Evolutionary conservation across 2,888 invertebrate genomes (phyloP), one percentile per base, ranked within the genome.

Genomic region (Gymnosoma rotundatum): DNA sequence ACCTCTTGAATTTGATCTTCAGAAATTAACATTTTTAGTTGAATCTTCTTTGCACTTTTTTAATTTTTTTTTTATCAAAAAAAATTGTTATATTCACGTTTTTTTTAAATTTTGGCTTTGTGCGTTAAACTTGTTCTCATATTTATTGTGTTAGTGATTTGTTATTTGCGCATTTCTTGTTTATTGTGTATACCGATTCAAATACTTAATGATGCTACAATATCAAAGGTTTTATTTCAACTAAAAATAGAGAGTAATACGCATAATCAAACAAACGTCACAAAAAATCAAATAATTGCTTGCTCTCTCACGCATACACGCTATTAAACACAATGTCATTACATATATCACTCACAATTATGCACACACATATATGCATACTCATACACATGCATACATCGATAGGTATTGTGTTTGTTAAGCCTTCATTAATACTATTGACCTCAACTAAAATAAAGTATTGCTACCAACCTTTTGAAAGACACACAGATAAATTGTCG

Each of bases 1-100:
- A 92, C 92, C 92, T 92, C 92, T 85, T 91, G 90, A 86, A 91
- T 89, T 89, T 91, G 91, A 89, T 91, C 91, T 83, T 92, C 92
- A 6, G 91, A 90, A 69, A 92, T 88, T 69, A 92, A 87, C 92
- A 92, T 92, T 85, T 18, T 73, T 14, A 63, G 32, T 45, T 32
- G 1, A 48, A 36, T 20, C 8, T 14, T 18, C 25, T 56, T 56
- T 72, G 1, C 16, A 21, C 9, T 14, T 6, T 45, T 45, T n/a
- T 32, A 48, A 20, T 74, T 54, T 48, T 12, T 18, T 38, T 14
- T 45, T 54, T 52, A 38, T 2, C 16, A 12, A 1, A 2, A 45
- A 12, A 7, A 14, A 2, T 16, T 48, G 25, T 25, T 1, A 25
- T 2, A 25, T 25, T 25, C 1, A 25, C 25, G 25, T 25, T 25